phyloP scores from a whole-genome alignment of 2,113 vertebrate species.

The Labrus mixtus region DNA sequence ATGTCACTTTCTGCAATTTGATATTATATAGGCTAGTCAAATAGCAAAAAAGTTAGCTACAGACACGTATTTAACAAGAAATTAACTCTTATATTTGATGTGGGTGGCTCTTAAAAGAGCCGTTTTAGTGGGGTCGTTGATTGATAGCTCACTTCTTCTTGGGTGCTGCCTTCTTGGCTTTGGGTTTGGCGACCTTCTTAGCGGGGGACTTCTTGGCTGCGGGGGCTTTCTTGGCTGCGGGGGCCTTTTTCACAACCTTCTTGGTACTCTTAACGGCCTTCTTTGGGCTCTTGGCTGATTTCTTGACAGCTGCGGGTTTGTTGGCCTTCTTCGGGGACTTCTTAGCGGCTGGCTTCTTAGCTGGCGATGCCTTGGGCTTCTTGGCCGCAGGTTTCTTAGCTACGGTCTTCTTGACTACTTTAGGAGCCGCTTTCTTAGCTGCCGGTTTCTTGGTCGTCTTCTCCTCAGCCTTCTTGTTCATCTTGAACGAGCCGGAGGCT shows the following conservation, averaged over 20 bases:
- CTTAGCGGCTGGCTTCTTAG: background rate
- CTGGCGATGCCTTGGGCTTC: background rate
- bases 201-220: background rate
- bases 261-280: background rate
- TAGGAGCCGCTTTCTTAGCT: background rate
- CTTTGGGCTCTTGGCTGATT: background rate
- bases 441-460: background rate
- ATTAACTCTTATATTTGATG: too few species aligned
- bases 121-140: background rate
- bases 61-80: too few species aligned
- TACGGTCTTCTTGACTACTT: too few species aligned
- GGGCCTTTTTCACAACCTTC: background rate
- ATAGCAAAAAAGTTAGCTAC: too few species aligned
- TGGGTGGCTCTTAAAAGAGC: constrained; percentile 22
- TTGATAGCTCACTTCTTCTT: background rate
- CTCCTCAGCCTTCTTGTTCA: background rate
- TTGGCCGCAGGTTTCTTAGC: constrained; percentile 5
- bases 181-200: background rate
- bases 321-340: background rate
- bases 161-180: constrained; percentile 8
- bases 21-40: too few species aligned
- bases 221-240: too few species aligned
- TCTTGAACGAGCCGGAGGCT: constrained; percentile 32
- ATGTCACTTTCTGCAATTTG: too few species aligned
- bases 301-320: background rate